phyloP scores from a whole-genome alignment of 2,888 invertebrate species.

The Dolomedes plantarius region DNA sequence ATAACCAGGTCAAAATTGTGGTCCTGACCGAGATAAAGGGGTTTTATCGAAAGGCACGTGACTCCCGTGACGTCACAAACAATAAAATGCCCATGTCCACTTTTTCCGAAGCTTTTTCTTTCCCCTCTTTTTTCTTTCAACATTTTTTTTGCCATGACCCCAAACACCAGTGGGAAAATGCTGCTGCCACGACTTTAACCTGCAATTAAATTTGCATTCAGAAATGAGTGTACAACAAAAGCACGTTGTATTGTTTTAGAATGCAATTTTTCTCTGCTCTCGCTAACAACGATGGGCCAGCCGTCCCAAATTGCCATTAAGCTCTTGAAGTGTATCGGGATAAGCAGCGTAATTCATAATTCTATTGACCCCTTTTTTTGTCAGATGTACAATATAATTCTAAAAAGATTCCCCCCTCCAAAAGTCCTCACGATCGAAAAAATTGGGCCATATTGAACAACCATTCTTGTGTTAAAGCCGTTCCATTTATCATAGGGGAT shows the following conservation, averaged over 20 bases:
- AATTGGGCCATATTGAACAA: conserved; percentile 6
- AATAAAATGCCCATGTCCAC: conserved; percentile 26
- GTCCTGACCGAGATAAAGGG: conserved; percentile 29
- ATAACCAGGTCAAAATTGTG: conserved; percentile 38
- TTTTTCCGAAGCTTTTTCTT: not conserved
- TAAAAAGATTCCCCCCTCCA: not conserved
- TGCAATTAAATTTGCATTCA: conserved; percentile 35
- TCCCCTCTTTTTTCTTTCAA: not conserved
- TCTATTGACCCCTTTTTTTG: conserved; percentile 17
- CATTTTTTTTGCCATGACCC: conserved; percentile 26
- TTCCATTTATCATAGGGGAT: not conserved
- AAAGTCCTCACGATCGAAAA: conserved; percentile 12
- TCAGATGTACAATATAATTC: not conserved
- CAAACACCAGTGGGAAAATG: conserved; percentile 13
- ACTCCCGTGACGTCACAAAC: conserved; percentile 23
- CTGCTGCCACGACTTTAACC: conserved; percentile 58
- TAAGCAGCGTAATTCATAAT: conserved; percentile 8
- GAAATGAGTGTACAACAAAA: conserved; percentile 1
- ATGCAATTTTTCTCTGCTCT: not conserved
- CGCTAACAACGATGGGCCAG: not conserved
- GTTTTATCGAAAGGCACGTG: not conserved
- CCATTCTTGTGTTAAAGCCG: not conserved
- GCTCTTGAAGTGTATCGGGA: not conserved
- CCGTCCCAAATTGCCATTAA: not conserved
- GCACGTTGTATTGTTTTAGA: conserved; percentile 33